phyloP scores from a whole-genome alignment of 2,888 invertebrate species.

The Merodon equestris region DNA sequence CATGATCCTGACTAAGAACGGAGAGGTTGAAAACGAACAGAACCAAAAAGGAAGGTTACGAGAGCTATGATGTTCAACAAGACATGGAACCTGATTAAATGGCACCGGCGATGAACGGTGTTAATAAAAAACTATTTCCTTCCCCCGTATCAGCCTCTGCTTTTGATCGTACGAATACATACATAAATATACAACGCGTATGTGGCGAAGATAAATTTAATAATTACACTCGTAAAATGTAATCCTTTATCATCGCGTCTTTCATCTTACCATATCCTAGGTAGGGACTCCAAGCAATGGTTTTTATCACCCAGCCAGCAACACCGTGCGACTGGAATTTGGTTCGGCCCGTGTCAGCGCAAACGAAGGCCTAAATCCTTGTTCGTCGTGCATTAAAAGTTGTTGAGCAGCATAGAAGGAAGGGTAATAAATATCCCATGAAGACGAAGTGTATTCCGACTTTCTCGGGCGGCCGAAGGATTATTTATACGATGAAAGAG shows the following conservation, averaged over 20 bases:
- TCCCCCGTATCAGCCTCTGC: too few species aligned
- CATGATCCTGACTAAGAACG: constrained; percentile 26
- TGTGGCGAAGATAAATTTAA: constrained; percentile 46
- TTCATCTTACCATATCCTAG: constrained; percentile 43
- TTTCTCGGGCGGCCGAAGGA: too few species aligned
- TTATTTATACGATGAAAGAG: too few species aligned
- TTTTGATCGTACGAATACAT: too few species aligned
- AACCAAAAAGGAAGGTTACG: constrained; percentile 8
- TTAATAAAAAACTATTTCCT: constrained; percentile 32
- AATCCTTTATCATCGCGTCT: constrained; percentile 40
- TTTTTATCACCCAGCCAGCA: neutral
- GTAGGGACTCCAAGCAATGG: constrained; percentile 19
- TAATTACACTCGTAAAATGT: constrained; percentile 45
- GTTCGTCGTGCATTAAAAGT: constrained; percentile 42
- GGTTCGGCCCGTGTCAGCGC: neutral
- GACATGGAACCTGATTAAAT: constrained; percentile 59
- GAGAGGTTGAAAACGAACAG: too few species aligned
- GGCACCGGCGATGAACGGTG: constrained; percentile 47
- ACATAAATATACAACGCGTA: neutral
- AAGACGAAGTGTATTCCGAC: too few species aligned
- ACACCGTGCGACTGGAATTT: too few species aligned
- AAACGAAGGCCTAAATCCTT: constrained; percentile 37
- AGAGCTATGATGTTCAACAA: constrained; percentile 56
- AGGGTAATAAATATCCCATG: constrained; percentile 53
- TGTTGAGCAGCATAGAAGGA: constrained; percentile 45